Base-by-base conservation (phyloP, 1,140 invertebrate genomes). In the Drosophila lowei region DNA sequence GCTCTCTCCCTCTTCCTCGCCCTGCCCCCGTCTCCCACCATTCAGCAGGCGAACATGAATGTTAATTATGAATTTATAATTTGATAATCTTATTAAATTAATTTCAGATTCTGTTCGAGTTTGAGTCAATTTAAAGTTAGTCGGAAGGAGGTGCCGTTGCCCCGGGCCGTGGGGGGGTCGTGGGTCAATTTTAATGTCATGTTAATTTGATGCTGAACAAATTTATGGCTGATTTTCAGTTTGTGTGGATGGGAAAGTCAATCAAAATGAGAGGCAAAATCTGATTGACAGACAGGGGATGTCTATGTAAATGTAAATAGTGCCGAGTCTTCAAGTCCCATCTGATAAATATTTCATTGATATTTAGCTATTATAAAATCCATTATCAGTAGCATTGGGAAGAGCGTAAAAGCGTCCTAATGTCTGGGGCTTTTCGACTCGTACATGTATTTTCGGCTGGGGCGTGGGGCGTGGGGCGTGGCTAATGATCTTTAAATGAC, bases 11-110 rank as follows among this genome's bases (percentile, higher is more conserved):
- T 2, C 21, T 3, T 3, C 21, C 21, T 5, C 23, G 15, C 2
- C 15, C 42, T 25, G 16, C 49, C 8, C 6, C n/a, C 21, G 13
- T 5, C 49, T 18, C 18, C 1, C 41, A 6, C 23, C 18, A 9
- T 28, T 43, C 50, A 25, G 21, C 63, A 23, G 28, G 25, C 4
- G 34, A 43, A 60, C 77, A 77, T 86, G 83, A 88, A 86, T 86
- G 79, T 81, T 86, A 86, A 86, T 86, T 86, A 86, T 88, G 81
- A 86, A 86, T 86, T 88, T 72, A 74, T 86, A 86, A 86, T 86
- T 86, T 86, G 81, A 88, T 86, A 86, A 86, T 86, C 81, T 78
- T 81, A 86, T 88, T 88, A 88, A 86, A 86, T 86, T 86, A 88
- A 86, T 86, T 86, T 81, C 58, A 86, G 86, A 86, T 86, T 86